Evolutionary conservation across 2,113 vertebrate species (phyloP).

Genomic region (Lagopus muta): DNA sequence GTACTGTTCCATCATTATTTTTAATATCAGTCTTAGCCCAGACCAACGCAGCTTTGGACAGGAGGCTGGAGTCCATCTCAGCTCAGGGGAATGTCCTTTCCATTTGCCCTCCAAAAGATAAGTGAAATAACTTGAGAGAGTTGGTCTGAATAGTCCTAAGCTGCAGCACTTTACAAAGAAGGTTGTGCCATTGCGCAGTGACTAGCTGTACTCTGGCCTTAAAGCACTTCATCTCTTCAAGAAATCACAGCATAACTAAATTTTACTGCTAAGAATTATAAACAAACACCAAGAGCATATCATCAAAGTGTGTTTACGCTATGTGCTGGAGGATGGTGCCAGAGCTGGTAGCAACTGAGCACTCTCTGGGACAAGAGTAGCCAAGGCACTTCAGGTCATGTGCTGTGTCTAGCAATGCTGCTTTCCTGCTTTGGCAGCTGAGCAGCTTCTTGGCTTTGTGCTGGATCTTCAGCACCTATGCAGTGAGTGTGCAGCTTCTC

Average conservation of each 20-base stretch:
- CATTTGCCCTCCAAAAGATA: neutral
- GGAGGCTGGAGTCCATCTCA: neutral
- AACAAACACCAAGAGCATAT: neutral
- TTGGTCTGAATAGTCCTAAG: neutral
- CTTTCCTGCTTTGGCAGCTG: neutral
- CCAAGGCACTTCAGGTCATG: neutral
- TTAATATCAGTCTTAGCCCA: neutral
- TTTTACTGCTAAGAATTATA: neutral
- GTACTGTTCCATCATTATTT: neutral
- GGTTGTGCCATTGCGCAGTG: neutral
- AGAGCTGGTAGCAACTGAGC: neutral
- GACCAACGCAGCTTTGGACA: neutral
- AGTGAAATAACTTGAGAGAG: neutral
- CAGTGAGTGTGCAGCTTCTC: neutral
- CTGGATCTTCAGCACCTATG: rapidly evolving
- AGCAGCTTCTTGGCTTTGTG: neutral
- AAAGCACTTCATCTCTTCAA: neutral
- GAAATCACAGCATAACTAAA: neutral
- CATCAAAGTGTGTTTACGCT: neutral
- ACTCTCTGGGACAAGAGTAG: rapidly evolving
- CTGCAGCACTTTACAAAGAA: neutral
- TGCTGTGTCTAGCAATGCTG: neutral
- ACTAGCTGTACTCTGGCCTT: neutral
- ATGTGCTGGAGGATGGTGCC: rapidly evolving
- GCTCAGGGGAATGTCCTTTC: neutral